phyloP scores from a whole-genome alignment of 1,140 invertebrate species.

The Leptinotarsa undecemlineata region DNA sequence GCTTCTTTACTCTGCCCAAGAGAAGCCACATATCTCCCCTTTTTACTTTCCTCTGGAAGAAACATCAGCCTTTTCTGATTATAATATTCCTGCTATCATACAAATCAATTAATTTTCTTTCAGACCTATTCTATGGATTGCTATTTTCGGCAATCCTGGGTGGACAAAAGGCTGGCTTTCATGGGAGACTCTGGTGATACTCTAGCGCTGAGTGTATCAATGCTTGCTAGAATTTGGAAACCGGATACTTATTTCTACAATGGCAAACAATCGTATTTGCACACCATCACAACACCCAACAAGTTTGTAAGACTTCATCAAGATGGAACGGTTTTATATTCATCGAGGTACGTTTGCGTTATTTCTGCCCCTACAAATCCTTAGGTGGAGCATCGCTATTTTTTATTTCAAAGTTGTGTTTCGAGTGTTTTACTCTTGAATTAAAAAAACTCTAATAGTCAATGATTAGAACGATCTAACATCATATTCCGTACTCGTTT shows the following conservation, averaged over 20 bases:
- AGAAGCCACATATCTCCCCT: too few relatives aligned
- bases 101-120: conserved; percentile 34
- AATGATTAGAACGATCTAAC: too few relatives aligned
- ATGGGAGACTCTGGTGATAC: conserved; percentile 62
- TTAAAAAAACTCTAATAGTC: too few relatives aligned
- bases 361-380: too few relatives aligned
- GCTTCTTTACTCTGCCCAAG: too few relatives aligned
- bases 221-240: conserved; percentile 83
- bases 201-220: conserved; percentile 74
- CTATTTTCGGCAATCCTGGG: conserved; percentile 83
- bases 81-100: not conserved
- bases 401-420: too few relatives aligned
- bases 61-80: too few relatives aligned
- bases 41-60: too few relatives aligned
- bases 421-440: too few relatives aligned
- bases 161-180: conserved; percentile 73
- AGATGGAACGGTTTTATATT: conserved; percentile 85
- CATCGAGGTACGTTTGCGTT: conserved; percentile 65
- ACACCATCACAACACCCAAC: conserved; percentile 94
- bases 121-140: conserved; percentile 91
- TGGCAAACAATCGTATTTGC: conserved; percentile 90
- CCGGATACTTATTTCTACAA: conserved; percentile 93
- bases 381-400: too few relatives aligned
- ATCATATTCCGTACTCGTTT: too few relatives aligned
- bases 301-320: conserved; percentile 85